Evolutionary conservation across 2,888 invertebrate species (phyloP), one percentile per base, ranked within the genome.

Genomic region (Phymatocera aterrima): DNA sequence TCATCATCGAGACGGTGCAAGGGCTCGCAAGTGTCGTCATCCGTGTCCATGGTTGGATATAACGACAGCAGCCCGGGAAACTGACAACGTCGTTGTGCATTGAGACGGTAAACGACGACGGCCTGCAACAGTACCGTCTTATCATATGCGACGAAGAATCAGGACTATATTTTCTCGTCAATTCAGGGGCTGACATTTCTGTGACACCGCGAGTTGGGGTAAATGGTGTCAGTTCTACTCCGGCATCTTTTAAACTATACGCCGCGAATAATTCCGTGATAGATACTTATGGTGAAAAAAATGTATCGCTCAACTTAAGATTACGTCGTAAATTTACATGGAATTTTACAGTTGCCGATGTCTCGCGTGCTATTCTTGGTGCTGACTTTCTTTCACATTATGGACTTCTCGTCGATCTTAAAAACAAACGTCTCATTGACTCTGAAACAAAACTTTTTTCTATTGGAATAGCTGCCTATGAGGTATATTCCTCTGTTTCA

Each of bases 341-440:
- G 82, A 60, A 48, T 0, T 82, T 80, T 48, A 31, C 70, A 24
- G 43, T 83, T 2, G 82, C 81, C 0, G 79, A 79, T 24, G 79
- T 72, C 15, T 34, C 72, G 3, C 3, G 6, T 0, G 74, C 77
- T n/a, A 80, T 79, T n/a, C 57, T 79, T 28, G 79, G 79, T 15
- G 80, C 80, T 8, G 80, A 79, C 51, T 77, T 80, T 21, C 34
- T 79, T 3, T 2, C 77, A 24, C 51, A 80, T 43, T 74, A 34
- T 31, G 51, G 46, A 6, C 37, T 80, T 10, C 54, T 80, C 10
- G 72, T 79, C 18, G 77, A 80, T 34, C 43, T 79, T 1, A 79
- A 57, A 54, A 37, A 37, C 6, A 64, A 40, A 46, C 64, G 64
- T 0, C 43, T 80, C 10, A 51, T 79, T n/a, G 79, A 80, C 31